phyloP scores from a whole-genome alignment of 2,113 vertebrate species.

The Gadus chalcogrammus region DNA sequence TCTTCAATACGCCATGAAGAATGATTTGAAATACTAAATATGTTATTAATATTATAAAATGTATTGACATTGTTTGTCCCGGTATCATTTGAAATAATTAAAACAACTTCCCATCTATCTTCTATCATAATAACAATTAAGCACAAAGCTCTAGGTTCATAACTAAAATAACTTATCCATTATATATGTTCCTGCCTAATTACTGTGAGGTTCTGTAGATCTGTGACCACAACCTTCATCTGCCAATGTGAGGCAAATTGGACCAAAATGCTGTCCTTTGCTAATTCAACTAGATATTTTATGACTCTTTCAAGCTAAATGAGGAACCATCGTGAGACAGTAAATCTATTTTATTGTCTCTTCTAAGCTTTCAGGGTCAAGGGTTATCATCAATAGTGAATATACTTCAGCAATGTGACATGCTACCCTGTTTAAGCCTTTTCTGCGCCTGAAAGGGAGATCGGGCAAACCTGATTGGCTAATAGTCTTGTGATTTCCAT shows the following conservation, averaged over 20 bases:
- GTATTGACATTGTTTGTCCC: no score
- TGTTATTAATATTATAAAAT: background rate
- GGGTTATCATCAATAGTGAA: conserved; percentile 3
- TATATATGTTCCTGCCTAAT: background rate
- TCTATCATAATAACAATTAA: no score
- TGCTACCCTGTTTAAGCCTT: no score
- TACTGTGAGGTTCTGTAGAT: background rate
- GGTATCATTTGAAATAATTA: no score
- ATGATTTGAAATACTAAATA: background rate
- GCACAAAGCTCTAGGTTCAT: no score
- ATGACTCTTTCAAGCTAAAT: conserved; percentile 1
- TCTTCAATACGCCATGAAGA: no score
- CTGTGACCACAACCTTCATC: background rate
- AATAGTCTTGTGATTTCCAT: no score
- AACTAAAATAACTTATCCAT: no score
- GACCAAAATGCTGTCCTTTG: background rate
- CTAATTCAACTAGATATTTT: conserved; percentile 1
- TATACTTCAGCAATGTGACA: background rate
- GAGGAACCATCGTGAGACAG: background rate
- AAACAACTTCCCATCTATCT: no score
- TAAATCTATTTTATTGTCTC: conserved; percentile 3
- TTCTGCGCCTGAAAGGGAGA: no score
- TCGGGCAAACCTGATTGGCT: no score
- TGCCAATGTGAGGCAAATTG: background rate
- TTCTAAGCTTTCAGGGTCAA: background rate